phyloP scores from a whole-genome alignment of 2,113 vertebrate species.

The Odontophorus gujanensis region DNA sequence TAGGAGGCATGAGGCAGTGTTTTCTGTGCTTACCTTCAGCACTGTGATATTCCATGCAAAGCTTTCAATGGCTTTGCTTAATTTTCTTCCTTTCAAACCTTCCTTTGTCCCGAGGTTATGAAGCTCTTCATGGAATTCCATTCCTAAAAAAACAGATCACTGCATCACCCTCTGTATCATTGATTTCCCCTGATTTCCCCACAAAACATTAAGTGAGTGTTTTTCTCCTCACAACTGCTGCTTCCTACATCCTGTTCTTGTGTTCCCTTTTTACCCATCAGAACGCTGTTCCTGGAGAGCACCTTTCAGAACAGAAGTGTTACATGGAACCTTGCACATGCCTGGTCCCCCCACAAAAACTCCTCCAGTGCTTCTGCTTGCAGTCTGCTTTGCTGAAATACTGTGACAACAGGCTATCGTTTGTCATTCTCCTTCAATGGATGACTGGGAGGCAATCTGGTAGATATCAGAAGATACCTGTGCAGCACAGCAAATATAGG shows the following conservation, averaged over 20 bases:
- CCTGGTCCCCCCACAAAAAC: background rate
- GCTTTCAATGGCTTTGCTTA: constrained; percentile 85
- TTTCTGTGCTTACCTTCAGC: constrained; percentile 77
- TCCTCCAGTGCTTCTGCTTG: background rate
- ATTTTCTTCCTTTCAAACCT: constrained; percentile 84
- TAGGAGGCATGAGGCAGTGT: background rate
- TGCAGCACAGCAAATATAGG: background rate
- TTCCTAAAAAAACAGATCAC: constrained; percentile 72
- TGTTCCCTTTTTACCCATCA: background rate
- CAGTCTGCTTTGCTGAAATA: background rate
- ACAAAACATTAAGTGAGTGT: background rate
- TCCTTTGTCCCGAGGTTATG: constrained; percentile 83
- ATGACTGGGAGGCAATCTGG: background rate
- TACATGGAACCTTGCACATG: fast-evolving
- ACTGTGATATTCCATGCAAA: constrained; percentile 88
- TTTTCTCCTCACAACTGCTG: background rate
- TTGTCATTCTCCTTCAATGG: background rate
- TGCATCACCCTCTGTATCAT: background rate
- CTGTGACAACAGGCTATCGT: fast-evolving
- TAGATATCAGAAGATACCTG: background rate
- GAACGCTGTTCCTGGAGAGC: background rate
- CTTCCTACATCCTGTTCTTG: background rate
- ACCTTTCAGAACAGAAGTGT: background rate
- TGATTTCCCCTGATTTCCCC: background rate
- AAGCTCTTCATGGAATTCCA: constrained; percentile 84